Conservation (phyloP, 2,888 invertebrate species). For the Drosophila neonasuta region DNA sequence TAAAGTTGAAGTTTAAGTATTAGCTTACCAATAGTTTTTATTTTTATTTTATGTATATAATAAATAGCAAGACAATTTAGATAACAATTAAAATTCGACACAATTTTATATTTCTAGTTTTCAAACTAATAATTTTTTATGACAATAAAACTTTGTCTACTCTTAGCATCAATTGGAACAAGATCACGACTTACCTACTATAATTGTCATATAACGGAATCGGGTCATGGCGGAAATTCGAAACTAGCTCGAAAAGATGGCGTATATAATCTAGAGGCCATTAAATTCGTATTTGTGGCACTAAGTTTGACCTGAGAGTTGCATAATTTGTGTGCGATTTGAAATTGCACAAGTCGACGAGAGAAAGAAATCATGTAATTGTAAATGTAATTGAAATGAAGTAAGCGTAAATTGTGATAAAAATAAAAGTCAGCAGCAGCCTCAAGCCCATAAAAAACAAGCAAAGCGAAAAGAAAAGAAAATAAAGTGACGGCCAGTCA, state of each 20-base stretch:
- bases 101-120: too few species aligned
- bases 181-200: neutral
- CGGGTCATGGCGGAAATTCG: constrained; percentile 25
- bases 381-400: constrained; percentile 72
- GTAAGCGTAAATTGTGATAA: constrained; percentile 75
- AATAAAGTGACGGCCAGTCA: constrained; percentile 38
- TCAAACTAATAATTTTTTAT: neutral
- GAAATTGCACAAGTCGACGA: constrained; percentile 45
- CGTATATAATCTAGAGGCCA: constrained; percentile 6
- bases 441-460: constrained; percentile 22
- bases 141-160: neutral
- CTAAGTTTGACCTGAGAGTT: constrained; percentile 53
- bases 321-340: constrained; percentile 57
- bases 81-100: too few species aligned
- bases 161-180: neutral
- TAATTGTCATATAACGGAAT: constrained; percentile 10
- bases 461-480: constrained; percentile 10
- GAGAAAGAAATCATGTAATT: constrained; percentile 69
- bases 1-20: neutral
- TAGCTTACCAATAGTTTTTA: too few species aligned
- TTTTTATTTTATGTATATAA: too few species aligned
- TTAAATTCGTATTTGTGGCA: constrained; percentile 26
- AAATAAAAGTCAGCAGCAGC: constrained; percentile 55
- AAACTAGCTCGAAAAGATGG: constrained; percentile 6
- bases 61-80: neutral